These are phyloP conservation scores for Eriosoma lanigerum DNA, from an alignment of 1,140 invertebrate species.

Conservation along the genomic window DNA sequence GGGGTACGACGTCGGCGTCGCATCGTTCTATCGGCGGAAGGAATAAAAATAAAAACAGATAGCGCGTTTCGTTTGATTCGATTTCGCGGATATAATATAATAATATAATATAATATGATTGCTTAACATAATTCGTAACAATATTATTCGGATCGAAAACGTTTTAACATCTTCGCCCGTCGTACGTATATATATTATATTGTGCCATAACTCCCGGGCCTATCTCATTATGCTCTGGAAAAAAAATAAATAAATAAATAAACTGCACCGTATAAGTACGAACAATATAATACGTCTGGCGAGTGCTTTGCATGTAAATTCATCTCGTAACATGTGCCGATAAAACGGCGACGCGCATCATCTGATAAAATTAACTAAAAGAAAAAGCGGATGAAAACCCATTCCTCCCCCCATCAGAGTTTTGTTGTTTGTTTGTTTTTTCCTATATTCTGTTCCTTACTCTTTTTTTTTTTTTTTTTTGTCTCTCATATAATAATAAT, in stretches of 20 bases:
- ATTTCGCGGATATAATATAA: background rate
- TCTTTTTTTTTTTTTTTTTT: too few species aligned
- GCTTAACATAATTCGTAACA: background rate
- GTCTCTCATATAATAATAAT: too few species aligned
- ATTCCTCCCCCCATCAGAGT: slow-evolving; percentile 34
- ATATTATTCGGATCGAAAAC: slow-evolving; percentile 23
- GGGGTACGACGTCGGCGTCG: too few species aligned
- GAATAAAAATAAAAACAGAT: background rate
- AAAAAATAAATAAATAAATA: too few species aligned
- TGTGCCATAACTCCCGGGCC: background rate
- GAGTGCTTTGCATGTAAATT: slow-evolving; percentile 45
- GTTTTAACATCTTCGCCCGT: too few species aligned
- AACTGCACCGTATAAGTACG: background rate
- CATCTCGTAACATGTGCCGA: slow-evolving; percentile 35
- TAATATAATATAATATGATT: background rate
- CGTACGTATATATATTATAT: background rate
- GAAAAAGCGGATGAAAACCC: slow-evolving; percentile 22
- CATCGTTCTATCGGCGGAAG: too few species aligned
- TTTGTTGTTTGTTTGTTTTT: background rate
- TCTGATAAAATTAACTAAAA: slow-evolving; percentile 52
- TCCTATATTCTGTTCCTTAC: too few species aligned
- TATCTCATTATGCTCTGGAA: slow-evolving; percentile 5
- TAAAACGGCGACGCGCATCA: slow-evolving; percentile 14
- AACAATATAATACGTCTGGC: background rate
- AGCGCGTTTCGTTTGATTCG: background rate